phyloP scores from a whole-genome alignment of 2,113 vertebrate genomes.

The Numida meleagris region DNA sequence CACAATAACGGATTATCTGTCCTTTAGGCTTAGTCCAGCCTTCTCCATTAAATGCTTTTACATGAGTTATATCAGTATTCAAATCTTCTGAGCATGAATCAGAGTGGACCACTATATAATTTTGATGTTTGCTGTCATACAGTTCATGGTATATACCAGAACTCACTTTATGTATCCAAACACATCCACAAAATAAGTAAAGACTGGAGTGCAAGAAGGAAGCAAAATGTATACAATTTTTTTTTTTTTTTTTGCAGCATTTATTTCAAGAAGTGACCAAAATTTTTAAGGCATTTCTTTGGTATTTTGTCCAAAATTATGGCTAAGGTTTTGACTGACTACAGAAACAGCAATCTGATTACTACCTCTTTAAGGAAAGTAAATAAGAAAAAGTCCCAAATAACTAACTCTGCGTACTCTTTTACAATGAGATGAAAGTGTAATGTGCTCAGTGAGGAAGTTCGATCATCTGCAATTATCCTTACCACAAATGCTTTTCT shows the following conservation, averaged over 20 bases:
- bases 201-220: neutral
- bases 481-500: neutral
- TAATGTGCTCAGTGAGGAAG: neutral
- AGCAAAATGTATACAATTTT: neutral
- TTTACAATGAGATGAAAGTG: neutral
- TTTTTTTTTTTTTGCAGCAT: neutral
- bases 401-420: neutral
- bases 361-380: neutral
- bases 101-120: neutral
- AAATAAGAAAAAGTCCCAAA: neutral
- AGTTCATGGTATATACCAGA: neutral
- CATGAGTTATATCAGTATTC: neutral
- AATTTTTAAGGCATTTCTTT: neutral
- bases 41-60: neutral
- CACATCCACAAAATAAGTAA: rapidly evolving
- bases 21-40: neutral
- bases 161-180: neutral
- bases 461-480: neutral
- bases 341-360: neutral
- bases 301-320: neutral
- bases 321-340: neutral
- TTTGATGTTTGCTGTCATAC: neutral
- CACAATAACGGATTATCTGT: neutral
- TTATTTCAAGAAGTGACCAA: neutral
- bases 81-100: neutral